These are phyloP conservation scores for Manis pentadactyla DNA, from an alignment of 2,797 vertebrate species.

Conservation along the genomic window DNA sequence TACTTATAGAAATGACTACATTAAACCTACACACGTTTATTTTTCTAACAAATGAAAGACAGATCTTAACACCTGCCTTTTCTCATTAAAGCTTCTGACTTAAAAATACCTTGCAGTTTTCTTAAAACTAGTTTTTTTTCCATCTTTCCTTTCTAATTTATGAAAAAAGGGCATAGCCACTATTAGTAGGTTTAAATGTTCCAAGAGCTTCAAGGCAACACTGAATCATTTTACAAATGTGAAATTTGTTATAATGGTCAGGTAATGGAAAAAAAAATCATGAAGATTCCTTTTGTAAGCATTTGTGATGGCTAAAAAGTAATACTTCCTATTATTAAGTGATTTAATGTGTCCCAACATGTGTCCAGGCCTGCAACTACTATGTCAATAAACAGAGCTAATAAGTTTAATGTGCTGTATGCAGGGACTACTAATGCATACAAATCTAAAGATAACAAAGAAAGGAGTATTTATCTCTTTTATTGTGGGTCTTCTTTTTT, in stretches of 20 bases:
- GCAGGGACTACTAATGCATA: slow-evolving; percentile 72
- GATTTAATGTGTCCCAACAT: slow-evolving; percentile 80
- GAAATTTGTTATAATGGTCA: slow-evolving; percentile 75
- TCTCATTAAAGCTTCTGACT: slow-evolving; percentile 57
- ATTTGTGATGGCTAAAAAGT: slow-evolving; percentile 75
- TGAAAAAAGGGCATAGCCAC: slow-evolving; percentile 42
- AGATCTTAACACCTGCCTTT: slow-evolving; percentile 66
- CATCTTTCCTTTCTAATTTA: slow-evolving; percentile 72
- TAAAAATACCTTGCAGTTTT: slow-evolving; percentile 64
- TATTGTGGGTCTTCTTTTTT: neutral
- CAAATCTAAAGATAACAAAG: slow-evolving; percentile 69
- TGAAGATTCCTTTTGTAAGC: slow-evolving; percentile 73
- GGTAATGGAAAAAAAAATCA: slow-evolving; percentile 76
- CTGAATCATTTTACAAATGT: slow-evolving; percentile 76
- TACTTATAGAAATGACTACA: slow-evolving; percentile 2
- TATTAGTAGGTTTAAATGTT: slow-evolving; percentile 73
- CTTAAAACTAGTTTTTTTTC: slow-evolving; percentile 60
- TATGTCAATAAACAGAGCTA: slow-evolving; percentile 84
- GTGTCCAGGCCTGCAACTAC: slow-evolving; percentile 79
- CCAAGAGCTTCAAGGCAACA: slow-evolving; percentile 71
- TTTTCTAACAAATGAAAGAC: slow-evolving; percentile 55
- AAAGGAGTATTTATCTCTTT: neutral
- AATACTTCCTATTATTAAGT: slow-evolving; percentile 85
- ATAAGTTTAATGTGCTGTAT: slow-evolving; percentile 81
- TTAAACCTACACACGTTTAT: neutral